Percentiles rank a stretch among this genome's conserved stretches.
Conservation (phyloP, 2,113 vertebrate genomes). For the Pogonocichla stellata region DNA sequence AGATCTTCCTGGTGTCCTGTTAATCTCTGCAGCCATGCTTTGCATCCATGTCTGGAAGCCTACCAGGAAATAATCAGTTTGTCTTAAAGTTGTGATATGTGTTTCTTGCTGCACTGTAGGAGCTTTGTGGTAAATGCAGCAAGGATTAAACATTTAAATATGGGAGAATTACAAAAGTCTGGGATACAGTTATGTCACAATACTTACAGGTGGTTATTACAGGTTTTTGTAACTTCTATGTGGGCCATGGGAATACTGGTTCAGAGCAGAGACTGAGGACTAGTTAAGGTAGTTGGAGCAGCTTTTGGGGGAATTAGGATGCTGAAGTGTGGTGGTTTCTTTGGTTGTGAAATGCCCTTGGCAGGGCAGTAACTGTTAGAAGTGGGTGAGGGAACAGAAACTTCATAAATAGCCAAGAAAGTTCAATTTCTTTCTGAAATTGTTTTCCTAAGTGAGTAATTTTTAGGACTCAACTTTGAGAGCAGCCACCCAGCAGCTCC, state of each 20-base stretch:
- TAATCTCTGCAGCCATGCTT: not conserved
- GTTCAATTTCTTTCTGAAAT: not conserved
- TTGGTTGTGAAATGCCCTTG: not conserved
- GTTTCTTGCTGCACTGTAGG: not conserved
- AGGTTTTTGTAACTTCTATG: not conserved
- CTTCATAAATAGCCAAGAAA: not conserved
- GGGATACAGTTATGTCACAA: not conserved
- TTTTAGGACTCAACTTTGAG: not conserved
- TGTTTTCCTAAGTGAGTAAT: not conserved
- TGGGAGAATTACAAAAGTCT: not conserved
- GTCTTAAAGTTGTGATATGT: rapidly evolving
- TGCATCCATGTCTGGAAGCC: not conserved
- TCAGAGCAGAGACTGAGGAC: not conserved
- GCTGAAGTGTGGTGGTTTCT: not conserved
- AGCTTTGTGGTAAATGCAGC: not conserved
- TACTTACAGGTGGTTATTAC: not conserved
- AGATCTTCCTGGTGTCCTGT: not conserved
- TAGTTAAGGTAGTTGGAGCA: not conserved
- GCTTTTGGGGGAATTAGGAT: not conserved
- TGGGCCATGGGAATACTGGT: not conserved
- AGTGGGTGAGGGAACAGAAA: not conserved
- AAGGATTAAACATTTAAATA: not conserved
- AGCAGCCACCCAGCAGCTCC: not conserved
- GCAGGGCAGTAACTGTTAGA: not conserved
- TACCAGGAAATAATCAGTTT: not conserved